Evolutionary conservation across 2,797 vertebrate species (phyloP).

Genomic region (Tokudaia muenninki): DNA sequence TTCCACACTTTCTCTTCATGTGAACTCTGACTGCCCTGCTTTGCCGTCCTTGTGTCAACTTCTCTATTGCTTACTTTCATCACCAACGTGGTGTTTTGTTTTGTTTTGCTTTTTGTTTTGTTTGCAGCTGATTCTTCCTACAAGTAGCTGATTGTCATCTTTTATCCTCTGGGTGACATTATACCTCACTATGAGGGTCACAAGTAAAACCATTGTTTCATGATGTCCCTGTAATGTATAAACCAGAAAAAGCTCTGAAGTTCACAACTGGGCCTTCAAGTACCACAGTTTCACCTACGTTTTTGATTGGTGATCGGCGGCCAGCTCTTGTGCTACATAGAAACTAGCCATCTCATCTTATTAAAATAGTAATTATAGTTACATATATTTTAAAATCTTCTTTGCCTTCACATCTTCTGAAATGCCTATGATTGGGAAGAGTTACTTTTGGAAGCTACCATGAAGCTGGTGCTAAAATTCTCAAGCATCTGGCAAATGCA

Average conservation of each 20-base stretch:
- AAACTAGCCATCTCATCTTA: neutral
- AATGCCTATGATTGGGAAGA: constrained; percentile 14
- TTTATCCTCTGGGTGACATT: neutral
- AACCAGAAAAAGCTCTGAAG: neutral
- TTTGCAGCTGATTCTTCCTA: neutral
- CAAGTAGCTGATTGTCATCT: neutral
- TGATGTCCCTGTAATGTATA: neutral
- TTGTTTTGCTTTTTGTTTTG: neutral
- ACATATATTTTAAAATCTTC: neutral
- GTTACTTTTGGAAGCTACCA: constrained; percentile 4
- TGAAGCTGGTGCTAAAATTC: constrained; percentile 8
- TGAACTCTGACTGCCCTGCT: neutral
- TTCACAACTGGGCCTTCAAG: neutral
- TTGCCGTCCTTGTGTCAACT: neutral
- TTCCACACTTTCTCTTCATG: neutral
- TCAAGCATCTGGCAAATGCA: constrained; percentile 28
- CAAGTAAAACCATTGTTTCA: neutral
- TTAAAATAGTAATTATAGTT: constrained; percentile 24
- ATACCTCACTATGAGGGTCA: neutral
- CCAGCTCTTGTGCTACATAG: neutral
- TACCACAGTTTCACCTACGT: neutral
- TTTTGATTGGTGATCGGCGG: neutral
- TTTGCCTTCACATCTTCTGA: neutral
- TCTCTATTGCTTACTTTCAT: neutral
- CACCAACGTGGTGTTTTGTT: neutral